Evolutionary conservation across 2,797 vertebrate species (phyloP).

Genomic region (Podarcis siculus): DNA sequence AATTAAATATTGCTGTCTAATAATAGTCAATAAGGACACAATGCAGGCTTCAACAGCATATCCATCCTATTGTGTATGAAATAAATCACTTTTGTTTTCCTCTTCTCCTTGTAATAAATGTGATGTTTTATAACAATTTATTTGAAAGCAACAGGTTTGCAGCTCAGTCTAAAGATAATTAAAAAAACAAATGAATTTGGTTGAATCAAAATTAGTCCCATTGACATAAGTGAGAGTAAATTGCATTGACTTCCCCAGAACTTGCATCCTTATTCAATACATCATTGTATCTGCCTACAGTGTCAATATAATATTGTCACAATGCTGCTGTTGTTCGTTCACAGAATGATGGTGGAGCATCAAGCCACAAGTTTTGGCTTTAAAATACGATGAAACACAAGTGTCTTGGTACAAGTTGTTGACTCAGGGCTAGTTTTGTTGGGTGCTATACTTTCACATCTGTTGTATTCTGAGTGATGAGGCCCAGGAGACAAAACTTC

Average conservation of each 20-base stretch:
- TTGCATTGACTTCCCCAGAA: not conserved
- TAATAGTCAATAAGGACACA: slow-evolving; percentile 5
- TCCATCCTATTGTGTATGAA: not conserved
- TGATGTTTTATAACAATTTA: slow-evolving; percentile 15
- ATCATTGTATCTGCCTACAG: not conserved
- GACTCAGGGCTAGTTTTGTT: slow-evolving; percentile 50
- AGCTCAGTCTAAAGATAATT: not conserved
- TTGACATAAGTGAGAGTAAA: not conserved
- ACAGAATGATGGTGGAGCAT: not conserved
- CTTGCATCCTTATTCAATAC: not conserved
- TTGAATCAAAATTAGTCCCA: not conserved
- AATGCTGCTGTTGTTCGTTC: not conserved
- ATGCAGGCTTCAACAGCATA: slow-evolving; percentile 30
- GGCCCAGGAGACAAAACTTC: slow-evolving; percentile 59
- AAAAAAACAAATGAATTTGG: not conserved
- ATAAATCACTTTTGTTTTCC: slow-evolving; percentile 17
- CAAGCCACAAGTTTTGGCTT: not conserved
- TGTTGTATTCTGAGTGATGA: slow-evolving; percentile 56
- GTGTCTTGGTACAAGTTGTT: slow-evolving; percentile 41
- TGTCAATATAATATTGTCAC: not conserved
- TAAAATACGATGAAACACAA: slow-evolving; percentile 6
- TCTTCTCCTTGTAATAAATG: not conserved
- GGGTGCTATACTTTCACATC: slow-evolving; percentile 42
- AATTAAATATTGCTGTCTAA: slow-evolving; percentile 38
- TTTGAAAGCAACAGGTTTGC: not conserved